These are phyloP conservation scores for Drosophila triauraria DNA, from an alignment of 1,140 invertebrate species.

Conservation along the genomic window DNA sequence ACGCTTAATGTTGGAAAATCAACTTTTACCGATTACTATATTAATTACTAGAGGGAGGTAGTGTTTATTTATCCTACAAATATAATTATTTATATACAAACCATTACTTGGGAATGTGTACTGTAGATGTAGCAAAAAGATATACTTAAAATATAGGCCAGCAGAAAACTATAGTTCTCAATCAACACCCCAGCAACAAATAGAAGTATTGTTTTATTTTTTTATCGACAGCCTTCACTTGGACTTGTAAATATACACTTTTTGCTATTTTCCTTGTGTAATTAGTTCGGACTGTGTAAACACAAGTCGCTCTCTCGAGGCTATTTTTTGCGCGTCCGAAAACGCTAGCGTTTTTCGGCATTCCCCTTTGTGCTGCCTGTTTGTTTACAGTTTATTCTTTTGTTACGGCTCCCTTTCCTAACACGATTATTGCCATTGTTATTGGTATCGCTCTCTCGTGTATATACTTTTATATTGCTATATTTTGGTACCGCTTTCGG, in stretches of 20 bases:
- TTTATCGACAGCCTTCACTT: conserved; percentile 38
- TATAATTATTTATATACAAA: no score
- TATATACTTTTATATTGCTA: neutral
- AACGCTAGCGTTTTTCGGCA: conserved; percentile 25
- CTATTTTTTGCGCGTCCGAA: conserved; percentile 7
- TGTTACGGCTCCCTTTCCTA: conserved; percentile 32
- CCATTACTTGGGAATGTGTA: neutral
- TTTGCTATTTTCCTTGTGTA: conserved; percentile 15
- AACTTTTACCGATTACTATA: neutral
- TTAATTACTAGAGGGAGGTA: neutral
- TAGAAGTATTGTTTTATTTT: neutral
- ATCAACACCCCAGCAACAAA: neutral
- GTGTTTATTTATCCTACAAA: neutral
- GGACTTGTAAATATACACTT: conserved; percentile 19
- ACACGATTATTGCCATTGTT: conserved; percentile 35
- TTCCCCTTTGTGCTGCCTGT: conserved; percentile 30
- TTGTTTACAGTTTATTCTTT: conserved; percentile 42
- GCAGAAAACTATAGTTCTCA: neutral
- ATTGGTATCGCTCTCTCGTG: conserved; percentile 7
- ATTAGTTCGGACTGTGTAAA: conserved; percentile 36
- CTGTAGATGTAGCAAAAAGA: neutral
- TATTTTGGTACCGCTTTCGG: conserved; percentile 16
- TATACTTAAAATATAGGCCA: neutral
- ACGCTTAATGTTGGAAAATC: no score
- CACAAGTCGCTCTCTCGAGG: conserved; percentile 19